Evolutionary conservation across 2,113 vertebrate species (phyloP).

Genomic region (Excalfactoria chinensis): DNA sequence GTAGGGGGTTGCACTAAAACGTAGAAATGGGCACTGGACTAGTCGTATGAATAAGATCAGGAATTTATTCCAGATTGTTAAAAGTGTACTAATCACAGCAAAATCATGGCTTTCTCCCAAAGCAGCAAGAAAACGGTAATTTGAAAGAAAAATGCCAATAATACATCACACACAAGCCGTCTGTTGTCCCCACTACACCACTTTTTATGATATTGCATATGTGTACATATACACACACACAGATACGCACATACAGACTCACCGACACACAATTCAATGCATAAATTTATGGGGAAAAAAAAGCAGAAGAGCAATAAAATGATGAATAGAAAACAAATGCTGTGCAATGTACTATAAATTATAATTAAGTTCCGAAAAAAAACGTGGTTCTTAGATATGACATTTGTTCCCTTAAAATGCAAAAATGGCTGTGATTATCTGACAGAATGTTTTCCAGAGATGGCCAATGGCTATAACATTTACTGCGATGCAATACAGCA

Average conservation of each 20-base stretch:
- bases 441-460: slow-evolving; percentile 44
- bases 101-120: slow-evolving; percentile 70
- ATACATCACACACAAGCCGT: slow-evolving; percentile 54
- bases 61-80: slow-evolving; percentile 70
- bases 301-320: slow-evolving; percentile 59
- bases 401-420: slow-evolving; percentile 67
- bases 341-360: slow-evolving; percentile 67
- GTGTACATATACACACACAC: slow-evolving; percentile 61
- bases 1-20: slow-evolving; percentile 64
- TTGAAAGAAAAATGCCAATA: slow-evolving; percentile 71
- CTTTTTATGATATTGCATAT: slow-evolving; percentile 69
- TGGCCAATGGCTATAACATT: slow-evolving; percentile 46
- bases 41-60: slow-evolving; percentile 61
- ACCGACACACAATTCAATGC: slow-evolving; percentile 42
- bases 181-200: slow-evolving; percentile 69
- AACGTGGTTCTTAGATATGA: slow-evolving; percentile 63
- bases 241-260: slow-evolving; percentile 12
- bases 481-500: slow-evolving; percentile 35
- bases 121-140: slow-evolving; percentile 67
- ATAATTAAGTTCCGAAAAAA: slow-evolving; percentile 65
- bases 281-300: slow-evolving; percentile 20
- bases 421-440: slow-evolving; percentile 58
- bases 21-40: slow-evolving; percentile 53
- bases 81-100: slow-evolving; percentile 49
- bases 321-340: slow-evolving; percentile 67